These are phyloP conservation scores for Muraenolepis orangiensis DNA, from an alignment of 2,797 vertebrate species.

Conservation along the genomic window DNA sequence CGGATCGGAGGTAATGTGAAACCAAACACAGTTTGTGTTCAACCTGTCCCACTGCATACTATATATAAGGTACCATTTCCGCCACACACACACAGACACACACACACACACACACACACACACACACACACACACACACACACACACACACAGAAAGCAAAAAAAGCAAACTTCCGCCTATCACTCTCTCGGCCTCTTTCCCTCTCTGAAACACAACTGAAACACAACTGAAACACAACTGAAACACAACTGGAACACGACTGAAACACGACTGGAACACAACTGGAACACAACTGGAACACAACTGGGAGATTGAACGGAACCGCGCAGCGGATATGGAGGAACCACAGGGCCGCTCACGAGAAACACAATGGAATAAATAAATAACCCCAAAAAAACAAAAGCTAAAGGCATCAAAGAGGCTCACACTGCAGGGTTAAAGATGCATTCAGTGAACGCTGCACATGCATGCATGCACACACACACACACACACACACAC, in stretches of 20 bases:
- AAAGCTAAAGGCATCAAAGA: conserved; percentile 4
- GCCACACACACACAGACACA: not conserved
- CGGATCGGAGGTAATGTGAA: not conserved
- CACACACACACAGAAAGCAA: not conserved
- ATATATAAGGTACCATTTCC: too few relatives aligned
- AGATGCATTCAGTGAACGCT: not conserved
- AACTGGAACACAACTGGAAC: conserved; percentile 35
- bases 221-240: too few relatives aligned
- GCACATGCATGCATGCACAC: not conserved
- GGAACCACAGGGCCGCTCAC: conserved; percentile 32
- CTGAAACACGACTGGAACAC: too few relatives aligned
- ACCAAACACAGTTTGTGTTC: not conserved
- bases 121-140: not conserved
- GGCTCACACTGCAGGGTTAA: not conserved
- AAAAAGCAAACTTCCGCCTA: not conserved
- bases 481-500: not conserved
- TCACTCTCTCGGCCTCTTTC: not conserved
- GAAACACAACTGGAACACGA: conserved; percentile 35
- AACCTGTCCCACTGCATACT: not conserved
- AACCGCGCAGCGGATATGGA: conserved; percentile 34
- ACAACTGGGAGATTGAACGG: conserved; percentile 47
- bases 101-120: not conserved
- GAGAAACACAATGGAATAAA: not conserved
- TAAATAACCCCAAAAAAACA: not conserved
- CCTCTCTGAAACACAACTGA: conserved; percentile 22